Evolutionary conservation across 2,888 invertebrate species (phyloP), one percentile per base, ranked within the genome.

Genomic region (Phaedon cochleariae): DNA sequence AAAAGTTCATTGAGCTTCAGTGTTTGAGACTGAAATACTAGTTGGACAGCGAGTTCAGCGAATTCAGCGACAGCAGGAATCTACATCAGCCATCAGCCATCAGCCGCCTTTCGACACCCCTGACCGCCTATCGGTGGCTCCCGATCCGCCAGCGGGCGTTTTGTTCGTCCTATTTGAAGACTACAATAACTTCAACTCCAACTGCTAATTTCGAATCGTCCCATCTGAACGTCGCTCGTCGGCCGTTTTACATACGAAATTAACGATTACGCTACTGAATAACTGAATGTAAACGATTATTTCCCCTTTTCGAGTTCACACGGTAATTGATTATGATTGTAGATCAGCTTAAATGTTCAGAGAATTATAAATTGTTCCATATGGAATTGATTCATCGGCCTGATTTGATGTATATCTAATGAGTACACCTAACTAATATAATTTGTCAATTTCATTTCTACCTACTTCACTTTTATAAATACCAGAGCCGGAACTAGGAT

Each of bases 51-150:
- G n/a, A n/a, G n/a, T n/a, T n/a, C n/a, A 26, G 4, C 26, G 26
- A 26, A 3, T 26, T 26, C 4, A 7, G 26, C 26, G 7, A 7
- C 3, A 26, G 7, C 7, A 26, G 7, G 26, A 5, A 5, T 7
- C 26, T 3, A 5, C 26, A 7, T 26, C 26, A 26, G 3, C 26
- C 26, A 7, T 3, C 7, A 5, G 26, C 64, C 20, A 12, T 20
- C 48, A 2, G 61, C 77, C 79, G 79, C 79, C 79, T 78, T 71
- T 72, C 73, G 72, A 77, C 80, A 78, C 80, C 80, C 79, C 75
- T 74, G 70, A 74, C 79, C 77, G 80, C 80, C 81, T 77, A 73
- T 74, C 74, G 79, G 79, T 77, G 78, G 78, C 74, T 49, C 74
- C 72, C 64, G 68, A 63, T 73, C 75, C 79, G 76, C 80, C 80